Conservation (phyloP, 2,113 vertebrate species). For the Embiotoca jacksoni region DNA sequence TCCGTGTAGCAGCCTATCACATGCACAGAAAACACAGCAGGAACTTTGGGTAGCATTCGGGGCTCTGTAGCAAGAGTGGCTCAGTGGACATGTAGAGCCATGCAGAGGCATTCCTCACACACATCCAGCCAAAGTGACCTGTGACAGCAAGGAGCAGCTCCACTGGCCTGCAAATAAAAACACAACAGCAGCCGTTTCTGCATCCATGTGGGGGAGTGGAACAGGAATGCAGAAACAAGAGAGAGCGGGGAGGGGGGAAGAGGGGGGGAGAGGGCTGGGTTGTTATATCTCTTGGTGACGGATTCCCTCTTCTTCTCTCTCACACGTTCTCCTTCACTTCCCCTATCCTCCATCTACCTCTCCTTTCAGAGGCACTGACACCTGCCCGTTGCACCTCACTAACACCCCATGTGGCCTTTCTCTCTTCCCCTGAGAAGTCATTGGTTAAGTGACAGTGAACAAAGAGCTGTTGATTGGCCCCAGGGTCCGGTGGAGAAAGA, state of each 20-base stretch:
- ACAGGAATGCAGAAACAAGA: constrained; percentile 67
- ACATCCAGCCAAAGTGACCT: constrained; percentile 77
- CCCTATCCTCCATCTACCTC: constrained; percentile 50
- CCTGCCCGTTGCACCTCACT: constrained; percentile 69
- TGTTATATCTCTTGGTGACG: constrained; percentile 45
- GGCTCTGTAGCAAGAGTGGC: no score
- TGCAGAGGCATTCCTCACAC: constrained; percentile 73
- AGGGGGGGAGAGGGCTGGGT: constrained; percentile 10
- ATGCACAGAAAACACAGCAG: neutral
- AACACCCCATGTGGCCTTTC: constrained; percentile 62
- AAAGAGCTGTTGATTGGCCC: constrained; percentile 78
- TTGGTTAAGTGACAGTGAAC: constrained; percentile 79
- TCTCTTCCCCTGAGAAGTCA: constrained; percentile 53
- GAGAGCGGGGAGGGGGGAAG: constrained; percentile 22
- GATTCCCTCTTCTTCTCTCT: constrained; percentile 48
- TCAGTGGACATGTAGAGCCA: constrained; percentile 74
- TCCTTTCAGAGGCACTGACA: constrained; percentile 77
- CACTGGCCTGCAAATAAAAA: constrained; percentile 71
- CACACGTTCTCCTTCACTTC: constrained; percentile 53
- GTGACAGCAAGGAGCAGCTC: constrained; percentile 72
- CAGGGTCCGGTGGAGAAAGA: constrained; percentile 47
- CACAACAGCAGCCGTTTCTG: constrained; percentile 48
- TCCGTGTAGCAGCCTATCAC: neutral
- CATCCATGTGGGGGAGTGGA: constrained; percentile 70
- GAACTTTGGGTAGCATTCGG: neutral